These are phyloP conservation scores for Orthosia gracilis DNA, from an alignment of 2,888 invertebrate species.

Conservation along the genomic window DNA sequence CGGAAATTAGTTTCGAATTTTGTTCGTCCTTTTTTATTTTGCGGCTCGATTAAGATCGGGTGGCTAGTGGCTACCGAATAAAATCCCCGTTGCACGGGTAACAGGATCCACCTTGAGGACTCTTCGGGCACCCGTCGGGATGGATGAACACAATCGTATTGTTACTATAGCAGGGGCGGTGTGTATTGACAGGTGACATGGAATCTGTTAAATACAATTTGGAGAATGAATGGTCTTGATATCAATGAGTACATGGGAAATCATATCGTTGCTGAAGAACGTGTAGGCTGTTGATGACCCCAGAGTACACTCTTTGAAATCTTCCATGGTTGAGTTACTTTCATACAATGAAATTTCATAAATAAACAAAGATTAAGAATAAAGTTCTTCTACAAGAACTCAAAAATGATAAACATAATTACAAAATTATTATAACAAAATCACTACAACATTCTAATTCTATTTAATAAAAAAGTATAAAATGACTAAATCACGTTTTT, in stretches of 20 bases:
- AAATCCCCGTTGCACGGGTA: slow-evolving; percentile 72
- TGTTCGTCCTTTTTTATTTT: slow-evolving; percentile 71
- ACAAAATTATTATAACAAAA: background rate
- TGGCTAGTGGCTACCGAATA: slow-evolving; percentile 82
- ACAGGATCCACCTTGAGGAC: slow-evolving; percentile 72
- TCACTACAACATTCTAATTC: background rate
- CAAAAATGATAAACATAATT: background rate
- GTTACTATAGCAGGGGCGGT: slow-evolving; percentile 64
- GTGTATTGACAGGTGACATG: slow-evolving; percentile 63
- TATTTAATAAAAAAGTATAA: background rate
- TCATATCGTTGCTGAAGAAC: background rate
- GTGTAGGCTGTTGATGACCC: background rate
- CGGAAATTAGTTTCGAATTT: slow-evolving; percentile 74
- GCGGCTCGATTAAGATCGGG: slow-evolving; percentile 75
- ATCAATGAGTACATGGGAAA: background rate
- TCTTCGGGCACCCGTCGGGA: slow-evolving; percentile 69
- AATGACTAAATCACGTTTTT: slow-evolving; percentile 36
- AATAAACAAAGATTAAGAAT: background rate
- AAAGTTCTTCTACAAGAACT: background rate
- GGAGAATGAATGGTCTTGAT: background rate
- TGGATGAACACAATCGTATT: slow-evolving; percentile 70
- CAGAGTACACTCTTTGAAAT: background rate
- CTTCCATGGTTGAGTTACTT: background rate
- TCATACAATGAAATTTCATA: background rate
- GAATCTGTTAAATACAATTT: background rate